phyloP scores from a whole-genome alignment of 1,140 invertebrate species.

The Leptinotarsa undecemlineata region DNA sequence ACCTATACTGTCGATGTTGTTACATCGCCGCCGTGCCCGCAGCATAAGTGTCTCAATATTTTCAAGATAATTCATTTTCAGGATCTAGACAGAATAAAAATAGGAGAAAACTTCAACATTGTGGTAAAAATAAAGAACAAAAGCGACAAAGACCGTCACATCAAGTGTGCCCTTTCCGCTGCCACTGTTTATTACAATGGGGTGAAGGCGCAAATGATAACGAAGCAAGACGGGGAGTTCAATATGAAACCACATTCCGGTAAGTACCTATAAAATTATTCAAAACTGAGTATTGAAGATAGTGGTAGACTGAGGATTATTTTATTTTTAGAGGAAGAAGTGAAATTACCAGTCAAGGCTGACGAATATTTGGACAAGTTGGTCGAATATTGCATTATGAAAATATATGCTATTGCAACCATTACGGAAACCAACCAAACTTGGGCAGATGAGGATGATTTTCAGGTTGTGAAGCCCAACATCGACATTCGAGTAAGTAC shows the following conservation, averaged over 20 bases:
- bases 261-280: slow-evolving; percentile 42
- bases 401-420: slow-evolving; percentile 70
- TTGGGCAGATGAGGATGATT: slow-evolving; percentile 76
- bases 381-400: slow-evolving; percentile 77
- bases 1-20: too few species aligned
- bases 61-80: slow-evolving; percentile 6
- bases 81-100: slow-evolving; percentile 69
- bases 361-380: slow-evolving; percentile 73
- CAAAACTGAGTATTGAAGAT: not conserved
- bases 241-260: slow-evolving; percentile 62
- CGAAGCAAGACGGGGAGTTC: slow-evolving; percentile 69
- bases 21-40: too few species aligned
- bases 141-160: slow-evolving; percentile 58
- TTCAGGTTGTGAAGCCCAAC: slow-evolving; percentile 71
- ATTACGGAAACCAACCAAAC: slow-evolving; percentile 74
- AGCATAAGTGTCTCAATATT: not conserved
- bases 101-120: slow-evolving; percentile 70
- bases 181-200: slow-evolving; percentile 80
- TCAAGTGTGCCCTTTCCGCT: slow-evolving; percentile 67
- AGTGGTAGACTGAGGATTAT: not conserved
- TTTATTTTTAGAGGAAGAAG: slow-evolving; percentile 61
- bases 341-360: slow-evolving; percentile 62
- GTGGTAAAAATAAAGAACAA: slow-evolving; percentile 70
- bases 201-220: slow-evolving; percentile 68
- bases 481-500: slow-evolving; percentile 65